A percentile compares a stretch with the other conserved stretches of the same genome.
Evolutionary conservation across 2,888 invertebrate genomes (phyloP).

Genomic region (Troides aeacus): DNA sequence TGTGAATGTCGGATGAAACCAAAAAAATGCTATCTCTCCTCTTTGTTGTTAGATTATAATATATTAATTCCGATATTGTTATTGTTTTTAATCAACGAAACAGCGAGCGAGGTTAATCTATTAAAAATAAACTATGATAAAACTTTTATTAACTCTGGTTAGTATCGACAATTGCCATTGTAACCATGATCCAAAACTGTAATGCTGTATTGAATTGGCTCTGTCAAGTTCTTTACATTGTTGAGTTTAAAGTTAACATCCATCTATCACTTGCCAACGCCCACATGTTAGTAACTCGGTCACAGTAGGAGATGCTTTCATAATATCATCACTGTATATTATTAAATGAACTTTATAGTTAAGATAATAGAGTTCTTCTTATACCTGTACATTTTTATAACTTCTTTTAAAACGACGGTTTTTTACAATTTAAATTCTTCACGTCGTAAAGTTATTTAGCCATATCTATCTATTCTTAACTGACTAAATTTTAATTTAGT

Average conservation of each 20-base stretch:
- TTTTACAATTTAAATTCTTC: constrained; percentile 8
- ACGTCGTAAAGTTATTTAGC: constrained; percentile 2
- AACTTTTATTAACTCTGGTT: too few relatives aligned
- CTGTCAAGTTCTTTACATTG: constrained; percentile 20
- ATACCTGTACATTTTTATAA: neutral
- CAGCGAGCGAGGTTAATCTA: too few relatives aligned
- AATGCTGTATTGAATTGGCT: constrained; percentile 6
- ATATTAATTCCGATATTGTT: too few relatives aligned
- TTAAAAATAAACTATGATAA: too few relatives aligned
- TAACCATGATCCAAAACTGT: neutral
- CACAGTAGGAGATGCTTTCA: constrained; percentile 5
- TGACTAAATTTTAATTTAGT: neutral
- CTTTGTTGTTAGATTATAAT: too few relatives aligned
- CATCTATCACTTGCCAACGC: constrained; percentile 23
- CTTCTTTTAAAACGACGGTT: constrained; percentile 1
- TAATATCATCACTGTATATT: neutral
- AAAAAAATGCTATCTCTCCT: too few relatives aligned
- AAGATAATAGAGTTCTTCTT: neutral
- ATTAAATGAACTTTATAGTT: constrained; percentile 3
- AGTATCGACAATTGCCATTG: too few relatives aligned
- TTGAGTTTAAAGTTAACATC: constrained; percentile 12
- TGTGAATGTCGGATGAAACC: too few relatives aligned
- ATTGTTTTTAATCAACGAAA: too few relatives aligned
- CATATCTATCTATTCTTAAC: neutral
- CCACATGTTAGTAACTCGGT: constrained; percentile 16